Percentiles rank a stretch among this genome's conserved stretches.
Conservation (phyloP, 2,888 invertebrate genomes). For the Drosophila tanythrix region DNA sequence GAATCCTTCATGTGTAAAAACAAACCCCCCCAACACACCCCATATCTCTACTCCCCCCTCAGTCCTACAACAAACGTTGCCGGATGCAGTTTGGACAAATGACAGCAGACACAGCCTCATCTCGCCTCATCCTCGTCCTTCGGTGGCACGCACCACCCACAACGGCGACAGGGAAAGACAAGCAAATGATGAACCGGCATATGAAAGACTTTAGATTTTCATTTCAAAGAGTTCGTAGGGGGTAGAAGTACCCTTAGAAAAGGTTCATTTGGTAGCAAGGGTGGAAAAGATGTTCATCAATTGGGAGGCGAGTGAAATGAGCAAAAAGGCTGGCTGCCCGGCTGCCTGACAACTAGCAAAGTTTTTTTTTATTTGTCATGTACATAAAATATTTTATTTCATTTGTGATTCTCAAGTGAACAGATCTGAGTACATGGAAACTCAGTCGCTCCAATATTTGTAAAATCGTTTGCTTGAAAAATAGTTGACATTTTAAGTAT, state of each 20-base stretch:
- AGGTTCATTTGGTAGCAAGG: constrained; percentile 38
- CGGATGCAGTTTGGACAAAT: constrained; percentile 78
- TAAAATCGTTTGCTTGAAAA: constrained; percentile 48
- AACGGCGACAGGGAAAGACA: constrained; percentile 52
- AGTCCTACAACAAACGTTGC: constrained; percentile 34
- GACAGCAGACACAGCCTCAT: constrained; percentile 58
- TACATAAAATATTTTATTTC: constrained; percentile 71
- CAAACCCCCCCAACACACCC: not conserved
- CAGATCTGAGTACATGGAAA: constrained; percentile 18
- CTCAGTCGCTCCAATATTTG: constrained; percentile 28
- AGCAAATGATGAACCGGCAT: constrained; percentile 67
- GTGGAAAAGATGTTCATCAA: constrained; percentile 56
- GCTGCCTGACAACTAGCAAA: constrained; percentile 59
- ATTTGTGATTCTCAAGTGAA: constrained; percentile 71
- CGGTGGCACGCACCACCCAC: constrained; percentile 39
- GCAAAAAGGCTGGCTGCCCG: constrained; percentile 55
- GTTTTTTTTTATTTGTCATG: constrained; percentile 42
- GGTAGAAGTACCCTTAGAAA: not conserved
- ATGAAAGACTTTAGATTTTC: constrained; percentile 56
- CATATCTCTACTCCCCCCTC: not conserved
- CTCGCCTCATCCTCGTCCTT: constrained; percentile 19
- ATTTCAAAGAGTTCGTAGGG: constrained; percentile 13
- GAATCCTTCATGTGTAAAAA: constrained; percentile 13
- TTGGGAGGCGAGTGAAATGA: constrained; percentile 68
- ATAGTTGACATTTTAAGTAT: constrained; percentile 75